Conservation (phyloP, 2,888 invertebrate genomes). For the Limnephilus auricula region DNA sequence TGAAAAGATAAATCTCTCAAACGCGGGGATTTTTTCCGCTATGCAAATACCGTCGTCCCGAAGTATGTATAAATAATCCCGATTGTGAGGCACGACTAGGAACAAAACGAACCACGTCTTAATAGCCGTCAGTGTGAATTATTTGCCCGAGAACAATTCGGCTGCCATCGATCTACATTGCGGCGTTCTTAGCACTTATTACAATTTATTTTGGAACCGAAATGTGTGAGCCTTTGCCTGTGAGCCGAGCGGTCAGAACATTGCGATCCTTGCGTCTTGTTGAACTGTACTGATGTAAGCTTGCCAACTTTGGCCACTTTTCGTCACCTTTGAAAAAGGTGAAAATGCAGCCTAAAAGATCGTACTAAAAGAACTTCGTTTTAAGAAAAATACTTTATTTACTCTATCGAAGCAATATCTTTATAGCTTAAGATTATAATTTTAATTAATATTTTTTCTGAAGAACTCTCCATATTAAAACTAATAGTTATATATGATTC, state of each 20-base stretch:
- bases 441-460: no score
- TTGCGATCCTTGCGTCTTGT: constrained; percentile 21
- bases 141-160: constrained; percentile 63
- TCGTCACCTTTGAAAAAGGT: neutral
- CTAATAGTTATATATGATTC: no score
- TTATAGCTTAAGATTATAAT: no score
- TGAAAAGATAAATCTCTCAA: constrained; percentile 55
- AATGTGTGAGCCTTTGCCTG: neutral
- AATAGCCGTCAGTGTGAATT: constrained; percentile 64
- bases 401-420: no score
- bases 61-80: constrained; percentile 47
- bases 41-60: constrained; percentile 52
- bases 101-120: constrained; percentile 56
- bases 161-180: constrained; percentile 62
- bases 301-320: neutral
- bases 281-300: neutral
- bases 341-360: no score
- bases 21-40: constrained; percentile 44
- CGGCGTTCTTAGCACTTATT: constrained; percentile 61
- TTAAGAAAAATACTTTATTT: no score
- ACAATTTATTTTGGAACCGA: constrained; percentile 57
- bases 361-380: no score
- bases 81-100: constrained; percentile 49
- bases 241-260: constrained; percentile 36
- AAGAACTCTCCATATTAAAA: no score